Evolutionary conservation across 1,140 invertebrate species (phyloP), one percentile per base, ranked within the genome.

Genomic region (Caenorhabditis tropicalis): DNA sequence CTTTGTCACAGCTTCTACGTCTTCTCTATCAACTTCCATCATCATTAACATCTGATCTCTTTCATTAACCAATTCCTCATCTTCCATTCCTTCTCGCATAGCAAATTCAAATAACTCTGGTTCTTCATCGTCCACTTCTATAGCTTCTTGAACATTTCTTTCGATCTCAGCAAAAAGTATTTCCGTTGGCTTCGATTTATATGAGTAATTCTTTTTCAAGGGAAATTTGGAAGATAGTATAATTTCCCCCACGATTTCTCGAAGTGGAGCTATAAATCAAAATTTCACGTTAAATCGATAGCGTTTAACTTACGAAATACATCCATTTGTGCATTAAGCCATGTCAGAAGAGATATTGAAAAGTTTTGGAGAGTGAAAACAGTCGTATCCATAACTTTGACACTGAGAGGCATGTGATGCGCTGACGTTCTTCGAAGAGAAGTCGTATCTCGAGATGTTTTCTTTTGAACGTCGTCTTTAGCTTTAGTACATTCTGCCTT

Each of bases 401-500:
- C 79, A 81, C 49, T 81, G 2, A 49, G 48, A 15, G 79, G 79
- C 33, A 31, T 1, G n/a, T 53, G 27, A 51, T 81, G 46, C 29
- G 46, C 31, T 4, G 79, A 53, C 15, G 46, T 7, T 56, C 48
- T 56, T 21, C 46, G 27, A 21, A 51, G 51, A 5, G 19, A 5
- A 2, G 6, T 1, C 48, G 27, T 5, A 9, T 31, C 79, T 36
- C 48, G 46, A 29, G 6, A 9, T 24, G 33, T 19, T 86, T 49
- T 53, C n/a, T 88, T 88, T 80, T 88, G 87, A 36, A 90, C 89
- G 12, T 49, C 81, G 10, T 81, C 70, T 49, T 89, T 91, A 0
- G 87, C 85, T 43, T 60, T 60, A 15, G 84, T 74, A 49, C 90
- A 91, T 16, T 83, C 56, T n/a, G 82, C 79, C 29, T 88, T 82